phyloP scores from a whole-genome alignment of 2,113 vertebrate genomes.

The Cichladusa arquata region DNA sequence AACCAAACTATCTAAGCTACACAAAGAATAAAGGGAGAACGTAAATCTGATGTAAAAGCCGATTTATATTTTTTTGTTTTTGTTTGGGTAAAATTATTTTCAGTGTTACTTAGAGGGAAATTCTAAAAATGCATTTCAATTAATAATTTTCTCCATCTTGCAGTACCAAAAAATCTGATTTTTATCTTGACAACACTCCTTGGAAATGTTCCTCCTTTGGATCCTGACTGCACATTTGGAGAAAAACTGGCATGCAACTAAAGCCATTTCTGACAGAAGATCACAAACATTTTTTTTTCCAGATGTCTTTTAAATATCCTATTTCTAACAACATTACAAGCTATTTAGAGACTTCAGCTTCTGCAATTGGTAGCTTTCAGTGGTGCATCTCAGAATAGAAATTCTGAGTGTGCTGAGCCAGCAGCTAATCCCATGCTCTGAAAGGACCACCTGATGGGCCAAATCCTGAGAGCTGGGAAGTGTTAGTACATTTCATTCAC shows the following conservation, averaged over 20 bases:
- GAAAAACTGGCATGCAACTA: background rate
- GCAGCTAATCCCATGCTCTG: background rate
- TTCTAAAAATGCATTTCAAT: background rate
- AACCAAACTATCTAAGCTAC: background rate
- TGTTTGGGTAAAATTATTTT: background rate
- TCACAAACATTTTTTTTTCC: background rate
- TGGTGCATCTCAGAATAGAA: constrained; percentile 4
- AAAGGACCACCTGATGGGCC: constrained; percentile 1
- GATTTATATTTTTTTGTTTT: background rate
- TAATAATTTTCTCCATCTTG: background rate
- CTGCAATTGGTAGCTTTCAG: constrained; percentile 1
- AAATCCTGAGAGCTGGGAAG: background rate
- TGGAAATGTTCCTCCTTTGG: background rate
- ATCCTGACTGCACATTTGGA: background rate
- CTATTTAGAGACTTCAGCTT: background rate
- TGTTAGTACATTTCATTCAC: background rate
- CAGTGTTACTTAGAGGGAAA: background rate
- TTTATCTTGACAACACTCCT: background rate
- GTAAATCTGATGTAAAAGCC: background rate
- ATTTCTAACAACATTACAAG: background rate
- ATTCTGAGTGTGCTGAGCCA: background rate
- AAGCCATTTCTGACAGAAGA: background rate
- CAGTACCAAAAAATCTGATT: background rate
- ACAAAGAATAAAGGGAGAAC: background rate
- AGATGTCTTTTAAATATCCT: constrained; percentile 18